Conservation (phyloP, 37 sponge, comb jelly and placozoan species). For the Aphrocallistes beatrix region DNA sequence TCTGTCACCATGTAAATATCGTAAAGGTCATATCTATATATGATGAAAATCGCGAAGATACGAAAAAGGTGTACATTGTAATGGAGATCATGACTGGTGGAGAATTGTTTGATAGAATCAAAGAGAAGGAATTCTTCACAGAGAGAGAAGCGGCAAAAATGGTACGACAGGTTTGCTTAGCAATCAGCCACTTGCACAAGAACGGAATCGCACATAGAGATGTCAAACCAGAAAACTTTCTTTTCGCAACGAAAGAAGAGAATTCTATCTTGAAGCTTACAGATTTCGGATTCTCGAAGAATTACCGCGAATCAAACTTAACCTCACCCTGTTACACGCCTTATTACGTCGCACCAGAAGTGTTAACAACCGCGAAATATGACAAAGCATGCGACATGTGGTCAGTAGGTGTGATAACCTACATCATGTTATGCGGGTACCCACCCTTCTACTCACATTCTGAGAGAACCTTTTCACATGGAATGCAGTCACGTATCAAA, state of each 20-base stretch:
- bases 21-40: neutral
- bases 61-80: neutral
- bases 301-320: neutral
- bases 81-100: neutral
- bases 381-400: slow-evolving; percentile 10
- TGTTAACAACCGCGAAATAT: slow-evolving; percentile 3
- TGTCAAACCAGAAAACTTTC: neutral
- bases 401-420: neutral
- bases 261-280: slow-evolving; percentile 6
- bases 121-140: neutral
- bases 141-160: neutral
- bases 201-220: slow-evolving; percentile 5
- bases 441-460: neutral
- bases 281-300: slow-evolving; percentile 10
- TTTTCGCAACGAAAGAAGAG: slow-evolving; percentile 10
- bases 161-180: neutral
- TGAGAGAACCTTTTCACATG: neutral
- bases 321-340: slow-evolving; percentile 4
- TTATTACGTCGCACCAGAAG: neutral
- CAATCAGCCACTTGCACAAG: neutral
- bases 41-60: too few species aligned
- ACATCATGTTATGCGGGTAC: neutral
- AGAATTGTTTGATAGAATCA: neutral
- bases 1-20: neutral
- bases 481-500: slow-evolving; percentile 13